Base-by-base conservation (phyloP, 2,797 vertebrate genomes). In the Muscicapa striata region DNA sequence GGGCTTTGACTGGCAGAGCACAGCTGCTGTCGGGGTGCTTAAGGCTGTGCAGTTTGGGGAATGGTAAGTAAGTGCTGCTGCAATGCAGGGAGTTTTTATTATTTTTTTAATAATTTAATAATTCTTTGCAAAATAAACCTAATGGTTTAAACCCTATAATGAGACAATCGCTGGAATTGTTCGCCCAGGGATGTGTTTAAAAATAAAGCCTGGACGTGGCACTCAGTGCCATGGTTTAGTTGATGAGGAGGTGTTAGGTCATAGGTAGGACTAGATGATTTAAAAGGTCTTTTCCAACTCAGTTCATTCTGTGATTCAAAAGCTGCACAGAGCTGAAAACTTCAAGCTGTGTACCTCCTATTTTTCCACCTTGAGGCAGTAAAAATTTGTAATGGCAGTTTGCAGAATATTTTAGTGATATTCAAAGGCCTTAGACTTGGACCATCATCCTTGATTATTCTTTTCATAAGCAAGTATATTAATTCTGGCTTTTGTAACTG, bases 1-100 rank as follows among this genome's bases (percentile, higher is more conserved):
- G 95, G 99, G 99, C 79, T 99, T 99, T 89, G 99, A 99, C 98
- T 99, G 99, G 99, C 99, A 99, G 98, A 99, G 99, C 97, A 99
- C 99, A 4, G 99, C 99, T n/a, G 99, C 99, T 38, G 99, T 99
- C 3, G 99, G 99, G 3, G 99, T 99, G 22, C 98, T 99, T 95
- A 99, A 99, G 97, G 99, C 99, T 15, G 99, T 99, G 72, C 99
- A 99, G 97, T 99, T 99, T 70, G 99, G 99, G 97, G 99, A 99
- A 97, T 98, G 99, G 99, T 99, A 91, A 97, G 98, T 97, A 91
- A 97, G 98, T 97, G 67, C 63, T 27, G 8, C 79, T 30, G 34
- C 8, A 22, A 22, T 10, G 19, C 15, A n/a, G 1, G 11, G 30
- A 9, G 19, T 19, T 43, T 43, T 43, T 43, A 14, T 48, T 48